Base-by-base conservation (phyloP, 2,113 vertebrate genomes). In the Andinoacara biseriatus region DNA sequence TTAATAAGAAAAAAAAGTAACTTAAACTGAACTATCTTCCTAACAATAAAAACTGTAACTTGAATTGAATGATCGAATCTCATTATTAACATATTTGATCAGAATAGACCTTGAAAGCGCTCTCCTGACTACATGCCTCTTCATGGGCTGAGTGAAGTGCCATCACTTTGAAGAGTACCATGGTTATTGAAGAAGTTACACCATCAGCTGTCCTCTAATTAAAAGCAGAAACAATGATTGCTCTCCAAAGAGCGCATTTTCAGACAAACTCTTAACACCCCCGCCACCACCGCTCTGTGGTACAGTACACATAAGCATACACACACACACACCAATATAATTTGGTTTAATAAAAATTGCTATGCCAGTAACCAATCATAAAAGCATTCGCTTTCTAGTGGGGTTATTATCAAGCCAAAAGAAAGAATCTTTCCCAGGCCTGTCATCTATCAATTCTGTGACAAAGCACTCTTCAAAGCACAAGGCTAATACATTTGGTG, bases 391-490 rank as follows among this genome's bases (percentile, higher is more conserved):
- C 54, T 58, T 82, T 90, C 58, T 87, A 43, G 61, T 60, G 49
- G 29, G 56, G 58, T 31, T 79, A 82, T 85, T 91, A 92, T 85
- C 63, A 58, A 81, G 61, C 60, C 56, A 46, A 86, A 81, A 88
- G 76, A 89, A 86, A 86, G 65, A 72, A 40, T 78, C 78, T 80
- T 82, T 87, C 33, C 58, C 58, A 24, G 26, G 72, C 78, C 85
- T 90, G 89, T 90, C 91, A 92, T 87, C 82, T 89, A 78, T 91
- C 90, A 94, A 49, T 77, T 38, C 58, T 18, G 43, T 91, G 83
- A 86, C 80, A 87, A 88, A 86, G 83, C 74, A 81, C 77, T 77
- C 81, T 92, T 91, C 86, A 86, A 92, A 93, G 85, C 74, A 46
- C 54, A 77, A 40, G 62, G 87, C 83, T 92, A 87, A 90, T 89